These are phyloP conservation scores for Chaetoderma sp. DNA, from an alignment of 2,888 invertebrate genomes.

Conservation along the genomic window DNA sequence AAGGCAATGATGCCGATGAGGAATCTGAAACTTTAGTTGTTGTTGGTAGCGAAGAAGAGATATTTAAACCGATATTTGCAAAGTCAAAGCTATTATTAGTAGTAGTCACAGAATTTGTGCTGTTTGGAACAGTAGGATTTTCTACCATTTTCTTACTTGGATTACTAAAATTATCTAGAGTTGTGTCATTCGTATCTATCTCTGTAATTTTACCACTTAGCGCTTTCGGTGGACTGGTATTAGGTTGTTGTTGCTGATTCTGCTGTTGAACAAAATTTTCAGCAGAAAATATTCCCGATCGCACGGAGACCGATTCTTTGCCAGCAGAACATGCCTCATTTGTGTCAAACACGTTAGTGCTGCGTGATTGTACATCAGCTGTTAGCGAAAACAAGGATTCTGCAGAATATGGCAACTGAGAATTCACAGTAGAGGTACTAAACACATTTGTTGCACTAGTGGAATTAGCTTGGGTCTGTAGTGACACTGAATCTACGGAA, in stretches of 20 bases:
- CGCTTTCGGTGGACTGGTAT: too few relatives aligned
- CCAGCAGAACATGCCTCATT: background rate
- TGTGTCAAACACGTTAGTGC: background rate
- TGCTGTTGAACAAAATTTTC: conserved; percentile 58
- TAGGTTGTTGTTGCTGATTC: too few relatives aligned
- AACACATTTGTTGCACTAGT: background rate
- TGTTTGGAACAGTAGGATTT: too few relatives aligned
- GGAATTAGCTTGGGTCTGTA: too few relatives aligned
- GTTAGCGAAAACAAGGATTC: conserved; percentile 39
- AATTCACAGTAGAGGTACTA: background rate
- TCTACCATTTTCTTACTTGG: too few relatives aligned
- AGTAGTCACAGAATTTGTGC: background rate
- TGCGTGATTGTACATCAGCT: background rate
- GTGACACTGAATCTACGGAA: too few relatives aligned
- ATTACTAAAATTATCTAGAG: too few relatives aligned
- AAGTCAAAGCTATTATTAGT: conserved; percentile 50
- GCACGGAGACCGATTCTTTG: background rate
- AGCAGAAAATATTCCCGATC: conserved; percentile 50
- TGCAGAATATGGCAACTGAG: conserved; percentile 40
- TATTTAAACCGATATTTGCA: conserved; percentile 53
- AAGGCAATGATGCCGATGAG: conserved; percentile 40
- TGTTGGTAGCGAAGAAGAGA: conserved; percentile 45
- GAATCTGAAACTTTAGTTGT: too few relatives aligned
- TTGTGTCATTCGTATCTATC: too few relatives aligned
- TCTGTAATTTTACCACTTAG: too few relatives aligned